A percentile compares a stretch with the other conserved stretches of the same genome.
phyloP scores from a whole-genome alignment of 2,797 vertebrate species.

The Hemibagrus guttatus region DNA sequence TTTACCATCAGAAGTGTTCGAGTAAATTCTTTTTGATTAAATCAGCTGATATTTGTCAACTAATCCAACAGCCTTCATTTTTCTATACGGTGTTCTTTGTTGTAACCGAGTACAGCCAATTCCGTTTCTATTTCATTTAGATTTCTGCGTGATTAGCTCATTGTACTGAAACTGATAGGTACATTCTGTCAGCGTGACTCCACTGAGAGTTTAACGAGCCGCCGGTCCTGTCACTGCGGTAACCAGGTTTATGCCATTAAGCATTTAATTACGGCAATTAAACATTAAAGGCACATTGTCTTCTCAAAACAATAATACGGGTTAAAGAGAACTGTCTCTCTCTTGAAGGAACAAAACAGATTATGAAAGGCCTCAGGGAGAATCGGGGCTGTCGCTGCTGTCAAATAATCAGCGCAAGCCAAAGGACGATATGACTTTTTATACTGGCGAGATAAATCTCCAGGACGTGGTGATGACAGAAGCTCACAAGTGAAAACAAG shows the following conservation, averaged over 20 bases:
- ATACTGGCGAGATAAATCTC: slow-evolving; percentile 15
- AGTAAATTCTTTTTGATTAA: neutral
- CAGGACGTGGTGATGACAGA: neutral
- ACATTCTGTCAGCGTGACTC: neutral
- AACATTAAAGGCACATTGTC: neutral
- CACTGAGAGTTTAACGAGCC: neutral
- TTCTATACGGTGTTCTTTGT: neutral
- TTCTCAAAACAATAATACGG: neutral
- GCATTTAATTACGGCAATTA: slow-evolving; percentile 9
- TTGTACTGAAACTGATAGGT: neutral
- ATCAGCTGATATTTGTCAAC: neutral
- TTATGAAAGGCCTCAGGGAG: neutral
- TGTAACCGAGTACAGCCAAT: neutral
- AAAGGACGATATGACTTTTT: slow-evolving; percentile 1
- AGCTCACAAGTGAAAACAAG: slow-evolving; percentile 14
- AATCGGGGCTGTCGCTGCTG: neutral
- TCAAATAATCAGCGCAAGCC: neutral
- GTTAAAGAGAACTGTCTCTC: neutral
- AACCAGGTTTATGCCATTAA: neutral
- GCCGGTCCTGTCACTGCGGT: neutral
- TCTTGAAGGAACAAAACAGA: neutral
- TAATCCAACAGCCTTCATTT: neutral
- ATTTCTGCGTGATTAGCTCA: neutral
- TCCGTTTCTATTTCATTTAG: neutral
- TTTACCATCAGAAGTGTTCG: no score